Base-by-base conservation (phyloP, 2,113 vertebrate genomes). In the Cyprinodon brontotheroides region DNA sequence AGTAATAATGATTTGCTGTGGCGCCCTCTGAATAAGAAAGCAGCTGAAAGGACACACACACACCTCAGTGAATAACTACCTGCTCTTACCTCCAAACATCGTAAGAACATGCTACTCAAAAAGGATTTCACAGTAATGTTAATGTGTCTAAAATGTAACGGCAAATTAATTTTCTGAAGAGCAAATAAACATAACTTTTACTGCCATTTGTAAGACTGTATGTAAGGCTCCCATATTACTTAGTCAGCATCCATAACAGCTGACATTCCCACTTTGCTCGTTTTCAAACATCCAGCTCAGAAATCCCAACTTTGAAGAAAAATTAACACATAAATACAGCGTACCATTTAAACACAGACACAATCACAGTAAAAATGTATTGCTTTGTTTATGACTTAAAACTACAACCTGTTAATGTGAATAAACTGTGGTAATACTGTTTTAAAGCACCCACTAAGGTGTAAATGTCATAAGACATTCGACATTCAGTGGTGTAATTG, bases 401-500 rank as follows among this genome's bases (percentile, higher is more conserved):
- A 57, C 7, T 53, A 20, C 50, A 57, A n/a, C 17, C 50, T 57
- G 2, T 11, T 11, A 45, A 11, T 11, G 50, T 57, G 17, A 15
- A 57, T n/a, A 10, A 6, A 2, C 20, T 57, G 20, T 57, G 2
- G 2, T 9, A 57, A 6, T 57, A 57, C 20, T 6, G 7, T 57
- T n/a, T 53, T 57, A 20, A 57, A n/a, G n/a, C 50, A 57, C 50
- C n/a, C n/a, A 20, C n/a, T 7, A 57, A 9, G 15, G 10, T 20
- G 20, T n/a, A n/a, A 15, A 6, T 57, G 50, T 20, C 50, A 57
- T 9, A n/a, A 57, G 29, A 57, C 17, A 20, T n/a, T 57, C 9
- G 17, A n/a, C 4, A 57, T 3, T 57, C 17, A n/a, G 17, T 57
- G 50, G 5, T 3, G 75, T 82, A 81, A 83, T 83, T 78, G 64